Percentiles rank a stretch among this genome's conserved stretches.
phyloP scores from a whole-genome alignment of 2,113 vertebrate genomes.

The Brachirus orientalis region DNA sequence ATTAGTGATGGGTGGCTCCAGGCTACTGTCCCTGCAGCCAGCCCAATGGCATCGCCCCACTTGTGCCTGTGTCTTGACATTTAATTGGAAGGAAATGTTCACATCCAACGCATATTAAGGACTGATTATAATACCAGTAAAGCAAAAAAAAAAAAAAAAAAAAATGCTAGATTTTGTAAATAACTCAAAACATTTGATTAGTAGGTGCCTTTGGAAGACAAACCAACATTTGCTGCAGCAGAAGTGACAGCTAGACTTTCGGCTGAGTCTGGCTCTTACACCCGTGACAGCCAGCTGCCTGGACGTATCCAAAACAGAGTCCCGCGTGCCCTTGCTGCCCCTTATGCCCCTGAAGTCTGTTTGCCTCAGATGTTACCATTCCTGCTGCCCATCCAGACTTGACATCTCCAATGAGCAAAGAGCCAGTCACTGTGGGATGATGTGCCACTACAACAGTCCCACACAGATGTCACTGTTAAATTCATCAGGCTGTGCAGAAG shows the following conservation, averaged over 20 bases:
- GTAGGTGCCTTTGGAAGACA: conserved; percentile 5
- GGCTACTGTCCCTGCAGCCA: too few species aligned
- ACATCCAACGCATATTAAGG: too few species aligned
- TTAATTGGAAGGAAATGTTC: too few species aligned
- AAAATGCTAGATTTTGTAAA: background rate
- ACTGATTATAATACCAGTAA: too few species aligned
- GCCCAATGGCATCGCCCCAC: too few species aligned
- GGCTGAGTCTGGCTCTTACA: conserved; percentile 55
- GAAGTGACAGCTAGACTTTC: conserved; percentile 62
- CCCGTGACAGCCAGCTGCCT: conserved; percentile 55
- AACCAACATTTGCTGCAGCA: conserved; percentile 5
- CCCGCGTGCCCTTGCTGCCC: conserved; percentile 24
- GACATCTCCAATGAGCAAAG: conserved; percentile 50
- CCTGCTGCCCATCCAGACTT: conserved; percentile 29
- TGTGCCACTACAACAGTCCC: conserved; percentile 13
- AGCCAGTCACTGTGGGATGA: conserved; percentile 30
- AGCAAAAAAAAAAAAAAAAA: too few species aligned
- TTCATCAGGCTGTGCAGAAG: conserved; percentile 57
- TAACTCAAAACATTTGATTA: conserved; percentile 7
- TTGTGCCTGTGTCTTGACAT: too few species aligned
- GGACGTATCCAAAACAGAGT: conserved; percentile 55
- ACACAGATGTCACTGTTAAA: conserved; percentile 52
- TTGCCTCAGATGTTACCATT: conserved; percentile 58
- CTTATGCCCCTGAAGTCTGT: conserved; percentile 47
- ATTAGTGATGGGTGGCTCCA: too few species aligned